phyloP scores from a whole-genome alignment of 2,797 vertebrate species.

The Erethizon dorsatum region DNA sequence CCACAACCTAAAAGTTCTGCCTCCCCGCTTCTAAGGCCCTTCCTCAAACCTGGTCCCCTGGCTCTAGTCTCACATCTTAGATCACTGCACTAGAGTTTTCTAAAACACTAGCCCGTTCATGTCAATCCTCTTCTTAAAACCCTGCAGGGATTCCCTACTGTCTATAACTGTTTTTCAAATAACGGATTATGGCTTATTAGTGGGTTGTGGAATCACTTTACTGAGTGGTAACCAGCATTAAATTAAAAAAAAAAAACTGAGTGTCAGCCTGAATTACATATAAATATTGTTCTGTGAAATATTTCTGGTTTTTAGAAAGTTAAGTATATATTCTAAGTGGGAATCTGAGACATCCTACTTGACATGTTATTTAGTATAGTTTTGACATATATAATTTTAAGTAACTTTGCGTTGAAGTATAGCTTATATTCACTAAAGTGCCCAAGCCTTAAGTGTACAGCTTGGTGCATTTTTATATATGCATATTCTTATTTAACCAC shows the following conservation, averaged over 20 bases:
- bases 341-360: neutral
- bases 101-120: neutral
- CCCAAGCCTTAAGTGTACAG: neutral
- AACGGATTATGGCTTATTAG: neutral
- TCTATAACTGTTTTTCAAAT: conserved; percentile 26
- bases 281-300: neutral
- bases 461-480: neutral
- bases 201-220: neutral
- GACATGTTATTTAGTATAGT: neutral
- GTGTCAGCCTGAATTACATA: neutral
- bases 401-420: neutral
- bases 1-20: neutral
- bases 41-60: neutral
- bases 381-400: conserved; percentile 1
- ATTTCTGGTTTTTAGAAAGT: neutral
- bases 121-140: neutral
- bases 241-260: neutral
- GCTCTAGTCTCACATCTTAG: neutral
- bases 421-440: neutral
- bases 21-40: neutral
- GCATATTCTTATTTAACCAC: neutral
- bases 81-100: neutral
- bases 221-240: neutral
- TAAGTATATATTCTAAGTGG: neutral
- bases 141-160: neutral